Conservation (phyloP, 1,140 invertebrate species). For the Drusus annulatus region DNA sequence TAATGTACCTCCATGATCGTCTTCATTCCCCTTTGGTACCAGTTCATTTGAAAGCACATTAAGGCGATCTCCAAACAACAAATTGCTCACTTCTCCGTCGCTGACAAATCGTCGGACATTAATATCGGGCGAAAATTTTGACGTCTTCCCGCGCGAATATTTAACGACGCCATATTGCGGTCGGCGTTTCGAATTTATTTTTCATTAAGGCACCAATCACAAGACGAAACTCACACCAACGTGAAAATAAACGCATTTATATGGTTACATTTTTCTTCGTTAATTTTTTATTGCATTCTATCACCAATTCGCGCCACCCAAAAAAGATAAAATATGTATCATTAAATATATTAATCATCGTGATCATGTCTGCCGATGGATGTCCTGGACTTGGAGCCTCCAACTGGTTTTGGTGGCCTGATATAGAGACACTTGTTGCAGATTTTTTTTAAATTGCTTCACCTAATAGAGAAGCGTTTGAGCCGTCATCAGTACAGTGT, state of each 20-base stretch:
- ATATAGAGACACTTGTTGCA: too few species aligned
- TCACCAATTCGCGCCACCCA: too few species aligned
- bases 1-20: conserved; percentile 16
- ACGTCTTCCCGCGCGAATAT: conserved; percentile 44
- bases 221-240: conserved; percentile 4
- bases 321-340: too few species aligned
- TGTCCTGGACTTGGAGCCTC: too few species aligned
- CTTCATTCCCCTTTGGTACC: conserved; percentile 11
- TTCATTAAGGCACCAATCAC: conserved; percentile 39
- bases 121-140: conserved; percentile 51
- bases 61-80: conserved; percentile 32
- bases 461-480: too few species aligned
- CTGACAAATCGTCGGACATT: conserved; percentile 51
- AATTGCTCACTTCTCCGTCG: conserved; percentile 35
- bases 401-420: too few species aligned
- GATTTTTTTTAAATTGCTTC: too few species aligned
- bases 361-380: too few species aligned
- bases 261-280: neutral
- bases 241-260: neutral
- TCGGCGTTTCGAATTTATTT: conserved; percentile 48
- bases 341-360: too few species aligned
- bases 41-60: conserved; percentile 27
- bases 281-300: neutral
- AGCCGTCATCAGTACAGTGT: too few species aligned
- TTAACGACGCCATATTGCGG: conserved; percentile 44